These are phyloP conservation scores for Drosophila mayaguana DNA, from an alignment of 2,888 invertebrate species.

Conservation along the genomic window DNA sequence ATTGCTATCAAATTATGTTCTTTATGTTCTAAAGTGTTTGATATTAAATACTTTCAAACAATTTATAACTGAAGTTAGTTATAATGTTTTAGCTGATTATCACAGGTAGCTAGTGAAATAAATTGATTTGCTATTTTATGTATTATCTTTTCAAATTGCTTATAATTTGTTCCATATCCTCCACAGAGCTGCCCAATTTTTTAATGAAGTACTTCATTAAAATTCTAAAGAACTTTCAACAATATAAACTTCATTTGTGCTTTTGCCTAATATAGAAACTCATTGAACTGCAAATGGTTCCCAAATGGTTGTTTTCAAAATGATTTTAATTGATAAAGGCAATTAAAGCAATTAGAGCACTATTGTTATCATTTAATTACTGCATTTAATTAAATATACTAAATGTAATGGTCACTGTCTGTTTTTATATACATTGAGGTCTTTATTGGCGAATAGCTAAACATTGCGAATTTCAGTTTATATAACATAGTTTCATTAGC, in stretches of 20 bases:
- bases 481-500: neutral
- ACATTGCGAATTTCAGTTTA: neutral
- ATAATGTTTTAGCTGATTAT: too few relatives aligned
- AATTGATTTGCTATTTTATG: too few relatives aligned
- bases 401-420: neutral
- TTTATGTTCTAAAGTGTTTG: too few relatives aligned
- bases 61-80: too few relatives aligned
- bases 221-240: neutral
- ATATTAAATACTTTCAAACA: too few relatives aligned
- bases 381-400: slow-evolving; percentile 1
- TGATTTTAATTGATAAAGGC: slow-evolving; percentile 6
- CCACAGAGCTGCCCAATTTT: too few relatives aligned
- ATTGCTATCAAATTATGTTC: too few relatives aligned
- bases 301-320: slow-evolving; percentile 1
- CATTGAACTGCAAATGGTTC: slow-evolving; percentile 3
- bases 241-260: neutral
- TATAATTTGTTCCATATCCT: too few relatives aligned
- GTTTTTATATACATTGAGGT: neutral
- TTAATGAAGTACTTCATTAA: neutral
- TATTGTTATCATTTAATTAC: slow-evolving; percentile 9
- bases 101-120: too few relatives aligned
- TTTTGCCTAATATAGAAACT: neutral
- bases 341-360: slow-evolving; percentile 4
- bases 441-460: neutral
- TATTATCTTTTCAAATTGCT: too few relatives aligned